These are phyloP conservation scores for Mirza zaza DNA, from an alignment of 2,113 vertebrate genomes.

Conservation along the genomic window DNA sequence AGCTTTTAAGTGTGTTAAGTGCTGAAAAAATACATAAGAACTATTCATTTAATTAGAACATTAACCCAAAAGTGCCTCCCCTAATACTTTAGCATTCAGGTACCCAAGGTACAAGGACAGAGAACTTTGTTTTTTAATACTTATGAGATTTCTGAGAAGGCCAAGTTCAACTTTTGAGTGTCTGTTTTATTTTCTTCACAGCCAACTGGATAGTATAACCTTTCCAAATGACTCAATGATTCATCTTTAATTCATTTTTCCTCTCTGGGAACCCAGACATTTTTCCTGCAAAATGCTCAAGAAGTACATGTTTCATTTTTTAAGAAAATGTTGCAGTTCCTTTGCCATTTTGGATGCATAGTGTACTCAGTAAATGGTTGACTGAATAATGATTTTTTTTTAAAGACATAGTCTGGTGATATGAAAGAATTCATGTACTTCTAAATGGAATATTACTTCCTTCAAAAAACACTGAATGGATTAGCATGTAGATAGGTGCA, in stretches of 20 bases:
- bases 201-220: background rate
- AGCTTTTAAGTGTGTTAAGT: background rate
- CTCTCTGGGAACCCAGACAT: conserved; percentile 48
- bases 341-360: background rate
- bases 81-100: background rate
- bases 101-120: background rate
- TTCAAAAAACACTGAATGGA: background rate
- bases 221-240: conserved; percentile 63
- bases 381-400: background rate
- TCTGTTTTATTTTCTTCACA: conserved; percentile 64
- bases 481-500: background rate
- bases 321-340: conserved; percentile 62
- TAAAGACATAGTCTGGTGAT: background rate
- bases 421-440: conserved; percentile 46
- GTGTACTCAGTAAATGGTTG: conserved; percentile 38
- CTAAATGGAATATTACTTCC: conserved; percentile 28
- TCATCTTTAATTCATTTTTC: conserved; percentile 62
- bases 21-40: conserved; percentile 48
- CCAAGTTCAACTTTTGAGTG: conserved; percentile 54
- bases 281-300: conserved; percentile 61
- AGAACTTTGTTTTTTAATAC: conserved; percentile 24
- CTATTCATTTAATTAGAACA: background rate
- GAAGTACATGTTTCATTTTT: conserved; percentile 44
- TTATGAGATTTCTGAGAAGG: background rate
- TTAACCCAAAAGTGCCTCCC: conserved; percentile 2